Conservation (phyloP, 2,113 vertebrate species). For the Otocyon megalotis region DNA sequence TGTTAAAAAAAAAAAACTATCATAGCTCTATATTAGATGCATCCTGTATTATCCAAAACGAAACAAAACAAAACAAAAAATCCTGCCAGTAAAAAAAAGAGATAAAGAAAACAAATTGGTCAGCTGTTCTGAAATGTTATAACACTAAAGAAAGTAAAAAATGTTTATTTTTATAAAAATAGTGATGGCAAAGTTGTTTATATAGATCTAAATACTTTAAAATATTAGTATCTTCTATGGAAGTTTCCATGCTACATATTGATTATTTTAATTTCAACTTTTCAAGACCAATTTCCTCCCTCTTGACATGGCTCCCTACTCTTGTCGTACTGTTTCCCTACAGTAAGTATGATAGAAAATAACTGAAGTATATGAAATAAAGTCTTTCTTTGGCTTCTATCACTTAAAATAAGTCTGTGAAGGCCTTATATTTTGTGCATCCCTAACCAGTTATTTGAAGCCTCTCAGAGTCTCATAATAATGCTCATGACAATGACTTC, state of each 20-base stretch:
- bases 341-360: not conserved
- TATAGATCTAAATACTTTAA: not conserved
- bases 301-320: not conserved
- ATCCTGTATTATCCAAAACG: not conserved
- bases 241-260: not conserved
- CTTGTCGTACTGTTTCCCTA: not conserved
- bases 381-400: not conserved
- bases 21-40: not conserved
- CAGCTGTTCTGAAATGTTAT: not conserved
- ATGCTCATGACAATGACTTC: not conserved
- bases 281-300: not conserved
- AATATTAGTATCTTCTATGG: not conserved
- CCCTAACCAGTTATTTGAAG: not conserved
- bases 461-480: not conserved
- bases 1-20: not conserved
- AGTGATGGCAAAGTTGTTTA: not conserved
- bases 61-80: not conserved
- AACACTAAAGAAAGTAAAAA: not conserved
- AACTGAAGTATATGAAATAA: not conserved
- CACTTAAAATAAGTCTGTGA: not conserved
- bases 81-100: not conserved
- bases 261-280: not conserved
- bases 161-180: not conserved
- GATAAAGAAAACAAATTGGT: not conserved
- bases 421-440: not conserved